phyloP scores from a whole-genome alignment of 2,888 invertebrate genomes.

The Dicranocentrus wangi region DNA sequence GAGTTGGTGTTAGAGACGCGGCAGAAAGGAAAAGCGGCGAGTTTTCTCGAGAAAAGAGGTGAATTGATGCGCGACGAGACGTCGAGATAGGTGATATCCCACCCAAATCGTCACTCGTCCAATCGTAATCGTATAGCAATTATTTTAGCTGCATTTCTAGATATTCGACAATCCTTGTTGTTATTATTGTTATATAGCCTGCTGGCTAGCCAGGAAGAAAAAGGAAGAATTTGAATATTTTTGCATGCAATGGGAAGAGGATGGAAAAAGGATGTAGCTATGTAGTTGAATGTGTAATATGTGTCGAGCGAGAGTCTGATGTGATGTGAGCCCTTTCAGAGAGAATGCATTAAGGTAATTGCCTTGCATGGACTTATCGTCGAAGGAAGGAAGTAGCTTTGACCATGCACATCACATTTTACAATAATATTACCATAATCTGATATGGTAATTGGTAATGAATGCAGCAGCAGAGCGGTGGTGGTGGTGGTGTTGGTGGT shows the following conservation, averaged over 20 bases:
- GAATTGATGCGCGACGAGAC: not conserved
- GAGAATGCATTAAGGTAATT: not conserved
- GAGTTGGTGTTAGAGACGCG: not conserved
- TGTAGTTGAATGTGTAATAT: no score
- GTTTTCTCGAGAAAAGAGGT: not conserved
- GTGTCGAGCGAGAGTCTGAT: no score
- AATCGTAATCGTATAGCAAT: not conserved
- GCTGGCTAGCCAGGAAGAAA: not conserved
- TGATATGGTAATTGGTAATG: slow-evolving; percentile 33
- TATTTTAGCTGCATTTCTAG: not conserved
- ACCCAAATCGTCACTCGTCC: slow-evolving; percentile 1
- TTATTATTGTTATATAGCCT: no score
- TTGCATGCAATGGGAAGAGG: not conserved
- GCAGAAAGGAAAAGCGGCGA: not conserved
- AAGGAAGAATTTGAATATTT: not conserved
- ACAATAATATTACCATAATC: slow-evolving; percentile 17
- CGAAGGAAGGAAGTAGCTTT: slow-evolving; percentile 47
- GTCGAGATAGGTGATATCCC: not conserved
- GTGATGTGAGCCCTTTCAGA: no score
- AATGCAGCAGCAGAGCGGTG: slow-evolving; percentile 9
- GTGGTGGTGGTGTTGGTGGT: slow-evolving; percentile 7
- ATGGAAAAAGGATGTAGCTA: no score
- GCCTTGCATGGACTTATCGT: not conserved
- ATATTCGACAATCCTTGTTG: not conserved
- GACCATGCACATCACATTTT: slow-evolving; percentile 49